phyloP scores from a whole-genome alignment of 2,113 vertebrate genomes.

The Fulica atra region DNA sequence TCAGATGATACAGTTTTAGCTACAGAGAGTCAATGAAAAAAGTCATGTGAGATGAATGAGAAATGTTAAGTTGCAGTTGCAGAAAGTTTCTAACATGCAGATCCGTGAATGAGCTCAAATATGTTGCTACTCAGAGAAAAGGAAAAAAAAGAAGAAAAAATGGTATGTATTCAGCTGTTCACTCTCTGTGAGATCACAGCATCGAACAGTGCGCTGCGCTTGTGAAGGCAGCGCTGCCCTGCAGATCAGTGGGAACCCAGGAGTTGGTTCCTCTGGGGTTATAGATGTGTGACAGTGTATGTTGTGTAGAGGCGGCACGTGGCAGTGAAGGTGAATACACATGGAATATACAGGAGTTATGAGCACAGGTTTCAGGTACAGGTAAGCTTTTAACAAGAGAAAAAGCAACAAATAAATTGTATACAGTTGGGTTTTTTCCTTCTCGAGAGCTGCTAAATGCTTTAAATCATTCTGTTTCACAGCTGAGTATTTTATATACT shows the following conservation, averaged over 20 bases:
- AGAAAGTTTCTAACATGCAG: background rate
- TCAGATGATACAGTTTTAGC: background rate
- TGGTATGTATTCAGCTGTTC: background rate
- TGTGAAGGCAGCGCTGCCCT: background rate
- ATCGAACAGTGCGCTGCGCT: background rate
- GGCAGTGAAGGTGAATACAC: background rate
- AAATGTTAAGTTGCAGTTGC: background rate
- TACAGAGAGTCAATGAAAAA: background rate
- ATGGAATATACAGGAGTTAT: background rate
- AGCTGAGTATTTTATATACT: conserved; percentile 46
- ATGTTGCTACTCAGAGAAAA: background rate
- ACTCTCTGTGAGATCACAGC: background rate
- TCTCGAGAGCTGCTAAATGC: conserved; percentile 6
- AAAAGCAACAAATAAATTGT: background rate
- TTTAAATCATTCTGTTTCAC: background rate
- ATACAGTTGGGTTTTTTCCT: background rate
- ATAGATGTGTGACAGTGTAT: background rate
- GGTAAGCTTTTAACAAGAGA: background rate
- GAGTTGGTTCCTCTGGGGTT: background rate
- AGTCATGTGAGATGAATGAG: background rate
- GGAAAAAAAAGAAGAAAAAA: background rate
- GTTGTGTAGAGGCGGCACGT: background rate
- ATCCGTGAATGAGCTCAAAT: background rate
- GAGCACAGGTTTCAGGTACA: background rate
- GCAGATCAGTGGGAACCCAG: rapidly evolving